Conservation (phyloP, 2,888 invertebrate genomes). For the Phragmatobia fuliginosa region DNA sequence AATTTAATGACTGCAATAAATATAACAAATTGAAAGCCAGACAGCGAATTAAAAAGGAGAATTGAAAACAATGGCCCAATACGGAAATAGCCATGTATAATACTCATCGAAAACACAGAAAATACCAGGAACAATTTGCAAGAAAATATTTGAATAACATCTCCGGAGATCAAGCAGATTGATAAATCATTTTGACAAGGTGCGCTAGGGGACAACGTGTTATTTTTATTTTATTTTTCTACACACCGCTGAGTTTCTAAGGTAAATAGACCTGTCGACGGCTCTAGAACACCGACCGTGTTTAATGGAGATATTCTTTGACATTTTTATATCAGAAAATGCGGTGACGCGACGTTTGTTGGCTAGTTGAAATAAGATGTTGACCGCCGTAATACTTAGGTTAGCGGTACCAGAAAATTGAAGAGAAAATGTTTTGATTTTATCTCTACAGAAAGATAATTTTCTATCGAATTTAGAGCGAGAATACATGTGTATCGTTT, state of each 20-base stretch:
- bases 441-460: background rate
- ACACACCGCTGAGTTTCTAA: conserved; percentile 33
- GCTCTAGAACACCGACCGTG: conserved; percentile 18
- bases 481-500: background rate
- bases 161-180: conserved; percentile 40
- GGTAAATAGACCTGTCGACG: conserved; percentile 41
- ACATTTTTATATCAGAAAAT: conserved; percentile 22
- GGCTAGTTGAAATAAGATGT: conserved; percentile 14
- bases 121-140: conserved; percentile 19
- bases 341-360: conserved; percentile 10
- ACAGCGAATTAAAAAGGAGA: background rate
- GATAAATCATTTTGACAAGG: conserved; percentile 43
- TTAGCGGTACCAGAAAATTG: background rate
- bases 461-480: background rate
- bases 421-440: conserved; percentile 1
- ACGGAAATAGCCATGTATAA: background rate
- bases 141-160: conserved; percentile 27
- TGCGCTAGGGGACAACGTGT: conserved; percentile 27
- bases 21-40: background rate
- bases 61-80: background rate
- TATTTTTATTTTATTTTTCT: conserved; percentile 48
- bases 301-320: conserved; percentile 18
- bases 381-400: background rate
- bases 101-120: conserved; percentile 8
- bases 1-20: background rate